Evolutionary conservation across 2,113 vertebrate species (phyloP).

Genomic region (Phodopus roborovskii): DNA sequence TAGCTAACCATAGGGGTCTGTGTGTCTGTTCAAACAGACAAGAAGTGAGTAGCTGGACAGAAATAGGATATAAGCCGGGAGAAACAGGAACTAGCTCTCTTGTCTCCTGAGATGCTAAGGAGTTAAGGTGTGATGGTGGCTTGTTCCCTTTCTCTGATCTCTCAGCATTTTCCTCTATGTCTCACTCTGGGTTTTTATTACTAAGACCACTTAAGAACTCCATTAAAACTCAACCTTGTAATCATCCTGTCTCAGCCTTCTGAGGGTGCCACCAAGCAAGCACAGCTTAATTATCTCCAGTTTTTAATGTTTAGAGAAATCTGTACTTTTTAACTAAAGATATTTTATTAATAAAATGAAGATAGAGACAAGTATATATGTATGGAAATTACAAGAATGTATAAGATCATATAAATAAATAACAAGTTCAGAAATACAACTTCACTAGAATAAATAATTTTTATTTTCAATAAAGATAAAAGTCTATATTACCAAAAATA

Average conservation of each 20-base stretch:
- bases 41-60: no score
- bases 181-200: no score
- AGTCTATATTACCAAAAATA: constrained; percentile 24
- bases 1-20: no score
- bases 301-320: constrained; percentile 13
- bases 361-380: neutral
- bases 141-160: no score
- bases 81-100: no score
- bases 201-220: no score
- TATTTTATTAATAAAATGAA: constrained; percentile 11
- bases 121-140: no score
- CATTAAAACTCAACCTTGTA: neutral
- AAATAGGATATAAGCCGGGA: no score
- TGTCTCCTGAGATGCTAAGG: no score
- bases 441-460: constrained; percentile 43
- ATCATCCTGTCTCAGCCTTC: neutral
- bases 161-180: no score
- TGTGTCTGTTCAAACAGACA: no score
- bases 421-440: neutral
- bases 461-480: constrained; percentile 48
- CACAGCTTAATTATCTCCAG: neutral
- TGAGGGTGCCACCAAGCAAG: neutral
- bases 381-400: neutral
- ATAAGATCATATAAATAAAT: neutral
- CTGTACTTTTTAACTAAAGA: neutral